Evolutionary conservation across 2,888 invertebrate species (phyloP), one percentile per base, ranked within the genome.

Genomic region (Meiosimyza platycephala): DNA sequence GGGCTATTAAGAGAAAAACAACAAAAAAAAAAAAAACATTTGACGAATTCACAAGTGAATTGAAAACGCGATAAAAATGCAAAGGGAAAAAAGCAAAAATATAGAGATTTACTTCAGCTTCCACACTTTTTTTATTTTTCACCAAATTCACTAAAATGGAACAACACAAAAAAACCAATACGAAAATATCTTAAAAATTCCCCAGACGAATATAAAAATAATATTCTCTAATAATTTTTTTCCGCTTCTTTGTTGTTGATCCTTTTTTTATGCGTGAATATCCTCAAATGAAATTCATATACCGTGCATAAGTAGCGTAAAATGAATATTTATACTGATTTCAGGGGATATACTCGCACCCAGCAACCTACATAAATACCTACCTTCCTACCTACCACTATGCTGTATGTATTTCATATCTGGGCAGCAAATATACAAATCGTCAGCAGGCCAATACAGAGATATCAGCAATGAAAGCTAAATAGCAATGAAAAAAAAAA

Each of bases 241-340:
- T 47, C 60, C 51, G 73, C 73, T 72, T 16, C 55, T 52, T 71
- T 18, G 47, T 28, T 62, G 28, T n/a, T 62, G 33, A 72, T 64
- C 64, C 68, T 73, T 70, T 70, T 59, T 71, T 71, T 22, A 67
- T 71, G 71, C 71, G 52, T 70, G 57, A 33, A 67, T 69, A 71
- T 73, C 71, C 65, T 60, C 59, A 74, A 77, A 78, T 76, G 76
- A 77, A 80, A 78, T 78, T 80, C 78, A 80, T 79, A 76, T 76
- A 76, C 76, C 79, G 76, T 77, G 78, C 77, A 79, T 80, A 80
- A 80, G 79, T 79, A 80, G 80, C 80, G 78, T 79, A 78, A 80
- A 80, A 80, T 80, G 78, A 76, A 76, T 77, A 79, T 77, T 78
- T 75, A 76, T 76, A 57, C 67, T n/a, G 52, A 50, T 60, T 22